Base-by-base conservation (phyloP, 2,113 vertebrate species). In the Crypturellus undulatus region DNA sequence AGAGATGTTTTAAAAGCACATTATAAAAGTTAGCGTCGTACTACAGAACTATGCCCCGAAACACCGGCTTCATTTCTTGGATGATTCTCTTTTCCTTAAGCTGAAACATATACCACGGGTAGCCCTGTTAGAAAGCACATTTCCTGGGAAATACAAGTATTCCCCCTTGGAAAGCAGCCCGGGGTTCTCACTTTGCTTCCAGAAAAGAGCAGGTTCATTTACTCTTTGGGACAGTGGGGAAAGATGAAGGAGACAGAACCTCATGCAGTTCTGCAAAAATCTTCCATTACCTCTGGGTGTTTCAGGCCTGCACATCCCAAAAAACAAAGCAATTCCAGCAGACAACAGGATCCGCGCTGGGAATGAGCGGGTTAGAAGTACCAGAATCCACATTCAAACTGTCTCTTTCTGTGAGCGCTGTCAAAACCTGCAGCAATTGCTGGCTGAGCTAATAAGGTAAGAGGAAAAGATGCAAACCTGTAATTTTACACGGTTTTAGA, bases 21-120 rank as follows among this genome's bases (percentile, higher is more conserved):
- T 67, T 42, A 20, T 81, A 68, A 84, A 91, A 81, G 11, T 45
- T n/a, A 43, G 40, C 80, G 7, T 9, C 3, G 9, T 1, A 59
- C 71, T 52, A 1, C 71, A 6, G 71, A 63, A 83, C 34, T 22
- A 26, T 0, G 1, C 65, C 72, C 3, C 4, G 78, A 20, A 28
- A 4, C 42, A 5, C 12, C 9, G 2, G 4, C 40, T 79, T 45
- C 10, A 47, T 59, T 62, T 20, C 79, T 64, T 4, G 2, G 51
- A 13, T 0, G 7, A 16, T 4, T 71, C 24, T 4, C 47, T 30
- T 26, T 6, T 12, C 34, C 40, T 34, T 0, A 10, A 15, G n/a
- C 8, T 18, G 51, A 21, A 30, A 54, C 10, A 5, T 2, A n/a
- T 19, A 68, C 5, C 3, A 9, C 3, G 51, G 30, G 72, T 19